These are phyloP conservation scores for Xestia c-nigrum DNA, from an alignment of 2,888 invertebrate species.

Conservation along the genomic window DNA sequence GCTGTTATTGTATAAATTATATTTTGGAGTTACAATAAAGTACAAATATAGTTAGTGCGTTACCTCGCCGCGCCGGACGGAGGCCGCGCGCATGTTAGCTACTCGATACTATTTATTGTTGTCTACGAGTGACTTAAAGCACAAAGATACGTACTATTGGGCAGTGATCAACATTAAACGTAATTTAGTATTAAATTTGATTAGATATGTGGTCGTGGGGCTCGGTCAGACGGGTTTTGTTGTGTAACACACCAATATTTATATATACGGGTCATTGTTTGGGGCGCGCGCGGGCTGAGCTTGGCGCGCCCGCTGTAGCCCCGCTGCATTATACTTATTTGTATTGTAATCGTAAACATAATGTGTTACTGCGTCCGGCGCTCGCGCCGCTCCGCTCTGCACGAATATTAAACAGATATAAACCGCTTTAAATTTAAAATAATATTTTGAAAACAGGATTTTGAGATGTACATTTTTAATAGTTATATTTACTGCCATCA, in stretches of 20 bases:
- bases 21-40: slow-evolving; percentile 88
- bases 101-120: slow-evolving; percentile 86
- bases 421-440: slow-evolving; percentile 59
- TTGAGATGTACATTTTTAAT: slow-evolving; percentile 66
- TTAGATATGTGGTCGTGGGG: slow-evolving; percentile 85
- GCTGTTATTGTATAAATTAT: slow-evolving; percentile 89
- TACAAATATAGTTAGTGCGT: slow-evolving; percentile 83
- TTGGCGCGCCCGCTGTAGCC: slow-evolving; percentile 72
- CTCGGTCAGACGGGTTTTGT: slow-evolving; percentile 84
- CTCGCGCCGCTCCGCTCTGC: slow-evolving; percentile 72
- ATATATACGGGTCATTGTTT: slow-evolving; percentile 89
- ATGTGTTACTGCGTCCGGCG: slow-evolving; percentile 82
- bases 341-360: slow-evolving; percentile 85
- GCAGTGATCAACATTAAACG: slow-evolving; percentile 91
- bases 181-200: slow-evolving; percentile 89
- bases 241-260: slow-evolving; percentile 86
- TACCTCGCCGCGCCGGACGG: slow-evolving; percentile 80
- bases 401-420: slow-evolving; percentile 57
- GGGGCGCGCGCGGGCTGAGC: slow-evolving; percentile 81
- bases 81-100: slow-evolving; percentile 83
- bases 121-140: slow-evolving; percentile 89
- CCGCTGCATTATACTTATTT: slow-evolving; percentile 83
- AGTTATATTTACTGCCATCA: slow-evolving; percentile 62
- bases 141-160: slow-evolving; percentile 91
- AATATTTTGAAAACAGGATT: slow-evolving; percentile 61